These are phyloP conservation scores for Cynopterus sphinx DNA, from an alignment of 2,797 vertebrate genomes.

Conservation along the genomic window DNA sequence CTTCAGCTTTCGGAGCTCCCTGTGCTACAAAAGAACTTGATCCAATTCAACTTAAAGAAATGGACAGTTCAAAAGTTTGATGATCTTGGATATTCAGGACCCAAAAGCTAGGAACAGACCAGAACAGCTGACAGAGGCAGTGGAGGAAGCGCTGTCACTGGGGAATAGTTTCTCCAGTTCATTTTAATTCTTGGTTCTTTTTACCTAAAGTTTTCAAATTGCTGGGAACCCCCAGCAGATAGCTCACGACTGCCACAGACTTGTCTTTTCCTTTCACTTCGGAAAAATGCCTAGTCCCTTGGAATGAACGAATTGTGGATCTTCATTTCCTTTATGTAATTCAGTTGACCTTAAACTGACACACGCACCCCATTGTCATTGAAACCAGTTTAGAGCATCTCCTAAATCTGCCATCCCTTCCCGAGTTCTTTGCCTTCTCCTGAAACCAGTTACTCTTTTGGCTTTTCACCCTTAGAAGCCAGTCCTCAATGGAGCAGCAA, in stretches of 20 bases:
- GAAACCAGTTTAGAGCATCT: background rate
- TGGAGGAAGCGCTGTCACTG: rapidly evolving
- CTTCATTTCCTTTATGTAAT: background rate
- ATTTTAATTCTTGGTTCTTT: background rate
- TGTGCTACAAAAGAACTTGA: background rate
- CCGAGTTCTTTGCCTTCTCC: background rate
- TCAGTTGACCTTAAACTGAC: background rate
- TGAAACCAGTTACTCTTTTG: background rate
- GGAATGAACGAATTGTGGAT: background rate
- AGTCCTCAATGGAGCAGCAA: background rate
- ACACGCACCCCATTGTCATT: background rate
- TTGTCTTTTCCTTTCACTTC: background rate
- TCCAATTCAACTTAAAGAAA: background rate
- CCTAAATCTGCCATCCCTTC: background rate
- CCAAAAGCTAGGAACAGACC: background rate
- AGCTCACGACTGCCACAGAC: background rate
- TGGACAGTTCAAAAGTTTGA: background rate
- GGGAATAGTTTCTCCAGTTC: background rate
- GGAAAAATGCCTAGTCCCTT: background rate
- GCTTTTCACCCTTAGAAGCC: background rate
- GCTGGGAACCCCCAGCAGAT: background rate
- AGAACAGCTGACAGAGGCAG: background rate
- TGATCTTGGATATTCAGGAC: background rate
- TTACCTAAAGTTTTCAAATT: background rate
- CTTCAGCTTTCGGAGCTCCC: background rate